These are phyloP conservation scores for Mythimna pallens DNA, from an alignment of 2,888 invertebrate genomes.

Conservation along the genomic window DNA sequence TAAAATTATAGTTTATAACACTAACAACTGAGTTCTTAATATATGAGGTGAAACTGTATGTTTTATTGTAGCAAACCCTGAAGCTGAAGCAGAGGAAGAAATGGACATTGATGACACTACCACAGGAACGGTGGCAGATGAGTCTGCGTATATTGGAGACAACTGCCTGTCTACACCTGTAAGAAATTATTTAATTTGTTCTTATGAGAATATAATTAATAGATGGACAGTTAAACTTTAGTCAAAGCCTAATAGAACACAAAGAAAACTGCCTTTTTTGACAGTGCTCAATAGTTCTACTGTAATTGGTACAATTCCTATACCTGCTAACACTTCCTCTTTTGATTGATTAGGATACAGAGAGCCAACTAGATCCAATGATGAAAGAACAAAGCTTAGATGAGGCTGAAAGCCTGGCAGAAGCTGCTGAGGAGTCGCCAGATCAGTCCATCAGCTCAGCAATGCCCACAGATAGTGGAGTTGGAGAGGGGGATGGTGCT, in stretches of 20 bases:
- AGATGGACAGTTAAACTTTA: neutral
- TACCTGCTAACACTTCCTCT: neutral
- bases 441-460: conserved; percentile 89
- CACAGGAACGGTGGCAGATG: conserved; percentile 81
- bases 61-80: conserved; percentile 72
- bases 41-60: neutral
- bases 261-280: neutral
- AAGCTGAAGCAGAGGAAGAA: conserved; percentile 81
- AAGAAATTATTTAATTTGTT: conserved; percentile 58
- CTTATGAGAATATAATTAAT: neutral
- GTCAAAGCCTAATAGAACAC: neutral
- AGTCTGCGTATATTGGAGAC: conserved; percentile 87
- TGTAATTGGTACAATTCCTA: neutral
- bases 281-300: neutral
- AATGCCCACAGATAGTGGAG: conserved; percentile 83
- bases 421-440: conserved; percentile 85
- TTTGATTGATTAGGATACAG: conserved; percentile 75
- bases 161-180: conserved; percentile 89
- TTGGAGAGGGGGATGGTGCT: conserved; percentile 83
- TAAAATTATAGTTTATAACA: neutral
- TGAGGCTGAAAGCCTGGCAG: conserved; percentile 78
- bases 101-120: conserved; percentile 88
- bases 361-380: conserved; percentile 80
- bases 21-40: neutral
- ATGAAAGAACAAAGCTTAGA: conserved; percentile 81